Percentiles rank a stretch among this genome's conserved stretches.
Conservation (phyloP, 2,797 vertebrate genomes). For the Pteronotus mesoamericanus region DNA sequence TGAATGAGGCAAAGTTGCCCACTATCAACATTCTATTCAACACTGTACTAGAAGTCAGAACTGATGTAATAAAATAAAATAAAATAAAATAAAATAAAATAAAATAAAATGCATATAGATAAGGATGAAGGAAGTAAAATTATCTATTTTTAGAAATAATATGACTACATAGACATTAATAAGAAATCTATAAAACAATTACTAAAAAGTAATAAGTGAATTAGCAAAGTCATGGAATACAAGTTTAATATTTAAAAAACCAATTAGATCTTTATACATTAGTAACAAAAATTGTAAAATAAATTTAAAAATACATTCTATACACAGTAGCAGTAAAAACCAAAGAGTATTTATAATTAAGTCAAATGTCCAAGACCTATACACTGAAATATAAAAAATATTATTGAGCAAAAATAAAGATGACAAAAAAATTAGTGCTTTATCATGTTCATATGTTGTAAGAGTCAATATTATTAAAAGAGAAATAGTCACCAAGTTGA, state of each 20-base stretch:
- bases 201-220: background rate
- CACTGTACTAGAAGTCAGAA: background rate
- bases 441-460: background rate
- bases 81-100: background rate
- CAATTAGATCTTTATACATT: background rate
- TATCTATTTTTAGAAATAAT: background rate
- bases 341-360: background rate
- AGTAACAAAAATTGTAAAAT: background rate
- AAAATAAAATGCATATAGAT: background rate
- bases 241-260: background rate
- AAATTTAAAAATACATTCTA: background rate
- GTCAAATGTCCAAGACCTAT: background rate
- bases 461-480: background rate
- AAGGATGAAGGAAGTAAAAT: background rate
- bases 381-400: background rate
- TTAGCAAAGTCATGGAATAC: background rate
- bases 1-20: background rate
- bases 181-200: background rate
- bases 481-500: background rate
- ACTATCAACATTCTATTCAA: background rate
- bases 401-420: background rate
- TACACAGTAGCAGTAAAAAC: background rate
- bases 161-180: background rate
- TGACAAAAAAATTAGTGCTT: background rate
- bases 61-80: background rate